phyloP scores from a whole-genome alignment of 2,888 invertebrate species.

The Euplexia lucipara region DNA sequence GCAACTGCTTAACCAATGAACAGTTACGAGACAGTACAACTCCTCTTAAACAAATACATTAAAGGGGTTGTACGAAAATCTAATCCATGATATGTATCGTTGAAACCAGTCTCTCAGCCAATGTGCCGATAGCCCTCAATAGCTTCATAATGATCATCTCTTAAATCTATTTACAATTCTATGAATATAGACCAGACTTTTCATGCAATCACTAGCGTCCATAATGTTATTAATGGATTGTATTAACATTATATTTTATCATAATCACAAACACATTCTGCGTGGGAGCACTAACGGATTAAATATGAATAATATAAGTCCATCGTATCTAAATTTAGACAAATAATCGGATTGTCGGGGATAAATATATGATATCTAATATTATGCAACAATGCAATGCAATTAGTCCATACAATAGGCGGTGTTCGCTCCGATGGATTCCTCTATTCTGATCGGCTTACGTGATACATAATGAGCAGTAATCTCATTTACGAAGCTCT shows the following conservation, averaged over 20 bases:
- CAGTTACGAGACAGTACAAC: too few relatives aligned
- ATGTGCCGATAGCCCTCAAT: background rate
- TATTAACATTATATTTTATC: constrained; percentile 20
- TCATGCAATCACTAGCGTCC: background rate
- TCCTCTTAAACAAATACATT: too few relatives aligned
- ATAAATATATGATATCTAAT: background rate
- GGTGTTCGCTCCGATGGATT: constrained; percentile 4
- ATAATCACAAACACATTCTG: constrained; percentile 17
- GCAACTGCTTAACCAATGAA: too few relatives aligned
- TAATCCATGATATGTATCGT: background rate
- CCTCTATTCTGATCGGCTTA: constrained; percentile 30
- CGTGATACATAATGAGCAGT: constrained; percentile 38
- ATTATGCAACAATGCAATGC: constrained; percentile 34
- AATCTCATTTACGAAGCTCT: constrained; percentile 26
- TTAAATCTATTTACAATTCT: constrained; percentile 7
- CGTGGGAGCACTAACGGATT: too few relatives aligned
- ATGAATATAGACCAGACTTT: constrained; percentile 3
- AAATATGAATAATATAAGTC: constrained; percentile 18
- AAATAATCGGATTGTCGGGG: constrained; percentile 28
- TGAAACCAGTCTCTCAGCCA: background rate
- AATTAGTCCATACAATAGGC: constrained; percentile 12
- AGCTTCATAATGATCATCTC: background rate
- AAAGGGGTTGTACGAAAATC: background rate
- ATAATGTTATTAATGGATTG: constrained; percentile 9
- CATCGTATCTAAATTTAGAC: constrained; percentile 35